A percentile compares a stretch with the other conserved stretches of the same genome.
phyloP scores from a whole-genome alignment of 1,140 invertebrate genomes.

The Eumaeus atala region DNA sequence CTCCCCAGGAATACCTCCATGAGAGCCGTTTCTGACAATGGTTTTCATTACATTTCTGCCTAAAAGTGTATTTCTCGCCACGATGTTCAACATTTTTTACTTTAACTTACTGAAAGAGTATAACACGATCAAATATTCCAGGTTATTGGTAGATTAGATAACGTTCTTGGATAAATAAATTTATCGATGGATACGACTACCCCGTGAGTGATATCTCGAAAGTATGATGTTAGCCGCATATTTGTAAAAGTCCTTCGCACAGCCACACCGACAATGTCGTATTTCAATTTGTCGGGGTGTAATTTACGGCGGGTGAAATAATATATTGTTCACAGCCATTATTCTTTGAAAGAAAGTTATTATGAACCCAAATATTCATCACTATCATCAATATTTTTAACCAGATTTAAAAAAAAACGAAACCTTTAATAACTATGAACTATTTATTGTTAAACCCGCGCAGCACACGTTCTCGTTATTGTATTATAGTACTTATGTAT shows the following conservation, averaged over 20 bases:
- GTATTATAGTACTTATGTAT: too few relatives aligned
- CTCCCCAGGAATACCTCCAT: constrained; percentile 78
- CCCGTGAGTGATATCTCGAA: constrained; percentile 16
- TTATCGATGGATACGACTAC: constrained; percentile 32
- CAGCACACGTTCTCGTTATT: too few relatives aligned
- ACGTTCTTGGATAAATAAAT: constrained; percentile 13
- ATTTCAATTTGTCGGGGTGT: too few relatives aligned
- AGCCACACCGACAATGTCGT: too few relatives aligned
- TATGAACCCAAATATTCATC: too few relatives aligned
- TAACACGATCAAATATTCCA: constrained; percentile 22
- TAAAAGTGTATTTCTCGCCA: constrained; percentile 31
- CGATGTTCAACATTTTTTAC: constrained; percentile 42
- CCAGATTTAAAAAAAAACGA: too few relatives aligned
- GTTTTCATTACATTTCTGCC: constrained; percentile 70
- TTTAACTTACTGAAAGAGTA: constrained; percentile 20
- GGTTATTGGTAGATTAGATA: constrained; percentile 55
- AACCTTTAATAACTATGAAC: too few relatives aligned
- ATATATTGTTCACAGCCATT: too few relatives aligned
- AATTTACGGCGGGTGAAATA: too few relatives aligned
- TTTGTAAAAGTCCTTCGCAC: constrained; percentile 16
- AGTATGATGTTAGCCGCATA: constrained; percentile 1
- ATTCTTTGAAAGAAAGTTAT: too few relatives aligned
- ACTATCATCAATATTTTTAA: too few relatives aligned
- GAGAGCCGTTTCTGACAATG: constrained; percentile 74
- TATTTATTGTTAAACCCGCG: too few relatives aligned